Percentiles rank a stretch among this genome's conserved stretches.
Evolutionary conservation across 2,797 vertebrate species (phyloP).

Genomic region (Pseudochaenichthys georgianus): DNA sequence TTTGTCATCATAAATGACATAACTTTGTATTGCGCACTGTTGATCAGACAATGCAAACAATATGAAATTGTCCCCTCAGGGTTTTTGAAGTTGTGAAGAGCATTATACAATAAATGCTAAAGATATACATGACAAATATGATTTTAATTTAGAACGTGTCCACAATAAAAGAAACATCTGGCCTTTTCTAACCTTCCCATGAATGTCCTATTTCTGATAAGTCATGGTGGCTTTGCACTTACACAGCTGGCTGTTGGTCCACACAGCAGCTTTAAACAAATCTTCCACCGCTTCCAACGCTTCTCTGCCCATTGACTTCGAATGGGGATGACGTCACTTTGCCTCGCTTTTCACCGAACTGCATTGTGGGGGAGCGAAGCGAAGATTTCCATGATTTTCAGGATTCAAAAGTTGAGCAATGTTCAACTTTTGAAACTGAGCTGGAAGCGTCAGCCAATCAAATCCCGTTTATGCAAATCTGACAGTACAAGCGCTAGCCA

Average conservation of each 20-base stretch:
- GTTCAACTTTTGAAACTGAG: too few relatives aligned
- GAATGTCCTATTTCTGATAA: neutral
- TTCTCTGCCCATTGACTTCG: too few relatives aligned
- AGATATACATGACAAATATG: neutral
- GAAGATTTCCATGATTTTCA: too few relatives aligned
- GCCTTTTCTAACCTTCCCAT: neutral
- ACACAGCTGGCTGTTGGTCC: neutral
- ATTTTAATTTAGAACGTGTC: neutral
- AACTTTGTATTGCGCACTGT: neutral
- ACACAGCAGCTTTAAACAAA: too few relatives aligned
- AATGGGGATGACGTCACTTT: too few relatives aligned
- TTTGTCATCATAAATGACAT: neutral
- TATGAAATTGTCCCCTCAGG: neutral
- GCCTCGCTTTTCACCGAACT: too few relatives aligned
- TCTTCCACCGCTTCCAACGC: too few relatives aligned
- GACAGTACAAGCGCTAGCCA: too few relatives aligned
- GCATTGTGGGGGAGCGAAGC: too few relatives aligned
- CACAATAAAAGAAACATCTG: neutral
- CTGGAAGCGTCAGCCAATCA: too few relatives aligned
- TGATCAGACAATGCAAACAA: neutral
- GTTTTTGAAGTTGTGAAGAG: neutral
- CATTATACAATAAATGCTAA: neutral
- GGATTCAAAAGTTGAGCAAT: too few relatives aligned
- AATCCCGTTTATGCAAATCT: too few relatives aligned
- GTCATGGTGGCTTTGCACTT: neutral